Conservation (phyloP, 2,888 invertebrate genomes). For the Orthonychiurus folsomi region DNA sequence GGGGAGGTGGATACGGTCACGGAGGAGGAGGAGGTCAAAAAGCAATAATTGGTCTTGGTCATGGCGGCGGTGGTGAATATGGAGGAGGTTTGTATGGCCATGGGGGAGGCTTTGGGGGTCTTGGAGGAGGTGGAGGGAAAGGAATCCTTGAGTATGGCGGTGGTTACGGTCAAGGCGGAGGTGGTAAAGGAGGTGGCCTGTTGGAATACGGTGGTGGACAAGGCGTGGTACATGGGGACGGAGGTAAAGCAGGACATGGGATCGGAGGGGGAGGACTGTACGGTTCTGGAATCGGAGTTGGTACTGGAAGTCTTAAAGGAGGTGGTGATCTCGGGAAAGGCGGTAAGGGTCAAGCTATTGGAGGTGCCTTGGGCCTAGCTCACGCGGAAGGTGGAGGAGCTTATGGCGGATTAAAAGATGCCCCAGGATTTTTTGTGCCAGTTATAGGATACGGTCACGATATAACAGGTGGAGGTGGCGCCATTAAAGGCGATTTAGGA, state of each 20-base stretch:
- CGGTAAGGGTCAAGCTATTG: no score
- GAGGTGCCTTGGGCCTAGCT: no score
- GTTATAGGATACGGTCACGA: neutral
- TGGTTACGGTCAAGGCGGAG: neutral
- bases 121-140: no score
- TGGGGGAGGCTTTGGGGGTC: no score
- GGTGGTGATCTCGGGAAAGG: no score
- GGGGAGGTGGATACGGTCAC: neutral
- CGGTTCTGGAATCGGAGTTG: neutral
- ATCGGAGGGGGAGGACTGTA: neutral
- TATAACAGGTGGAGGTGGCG: neutral
- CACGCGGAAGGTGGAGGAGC: neutral
- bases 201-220: no score
- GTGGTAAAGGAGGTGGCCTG: no score
- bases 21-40: neutral
- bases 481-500: neutral
- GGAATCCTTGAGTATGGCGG: no score
- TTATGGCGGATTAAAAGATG: neutral
- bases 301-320: neutral
- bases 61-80: neutral
- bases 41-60: neutral
- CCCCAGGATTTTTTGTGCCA: no score
- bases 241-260: no score
- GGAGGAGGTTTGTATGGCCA: no score
- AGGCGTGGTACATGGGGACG: no score